Evolutionary conservation across 2,797 vertebrate species (phyloP).

Genomic region (Hafferia zeledoni): DNA sequence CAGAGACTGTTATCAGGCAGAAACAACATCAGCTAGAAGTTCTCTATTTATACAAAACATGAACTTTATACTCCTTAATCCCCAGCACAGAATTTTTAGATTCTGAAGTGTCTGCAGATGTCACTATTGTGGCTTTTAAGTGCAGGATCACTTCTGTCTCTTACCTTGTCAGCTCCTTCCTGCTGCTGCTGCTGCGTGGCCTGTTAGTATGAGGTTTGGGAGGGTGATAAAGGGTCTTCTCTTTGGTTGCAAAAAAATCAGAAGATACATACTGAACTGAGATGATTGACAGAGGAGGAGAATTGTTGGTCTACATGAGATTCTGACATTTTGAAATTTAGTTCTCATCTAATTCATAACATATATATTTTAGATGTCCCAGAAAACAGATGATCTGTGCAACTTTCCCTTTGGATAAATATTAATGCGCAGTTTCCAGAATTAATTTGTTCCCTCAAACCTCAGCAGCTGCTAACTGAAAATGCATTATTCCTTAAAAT

Average conservation of each 20-base stretch:
- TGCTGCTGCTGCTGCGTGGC: accelerated
- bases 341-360: neutral
- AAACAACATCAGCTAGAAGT: neutral
- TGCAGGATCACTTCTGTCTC: neutral
- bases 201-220: neutral
- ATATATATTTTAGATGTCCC: constrained; percentile 6
- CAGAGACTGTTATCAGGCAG: neutral
- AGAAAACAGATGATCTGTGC: neutral
- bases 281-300: neutral
- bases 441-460: constrained; percentile 7
- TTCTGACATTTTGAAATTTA: neutral
- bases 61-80: neutral
- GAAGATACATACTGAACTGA: neutral
- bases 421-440: neutral
- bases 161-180: neutral
- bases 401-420: neutral
- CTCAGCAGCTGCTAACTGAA: neutral
- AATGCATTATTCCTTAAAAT: constrained; percentile 3
- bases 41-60: neutral
- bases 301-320: neutral
- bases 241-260: neutral
- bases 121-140: neutral
- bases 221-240: neutral
- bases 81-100: neutral
- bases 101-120: neutral